phyloP scores from a whole-genome alignment of 2,113 vertebrate species.

The Rhabdomys dilectus region DNA sequence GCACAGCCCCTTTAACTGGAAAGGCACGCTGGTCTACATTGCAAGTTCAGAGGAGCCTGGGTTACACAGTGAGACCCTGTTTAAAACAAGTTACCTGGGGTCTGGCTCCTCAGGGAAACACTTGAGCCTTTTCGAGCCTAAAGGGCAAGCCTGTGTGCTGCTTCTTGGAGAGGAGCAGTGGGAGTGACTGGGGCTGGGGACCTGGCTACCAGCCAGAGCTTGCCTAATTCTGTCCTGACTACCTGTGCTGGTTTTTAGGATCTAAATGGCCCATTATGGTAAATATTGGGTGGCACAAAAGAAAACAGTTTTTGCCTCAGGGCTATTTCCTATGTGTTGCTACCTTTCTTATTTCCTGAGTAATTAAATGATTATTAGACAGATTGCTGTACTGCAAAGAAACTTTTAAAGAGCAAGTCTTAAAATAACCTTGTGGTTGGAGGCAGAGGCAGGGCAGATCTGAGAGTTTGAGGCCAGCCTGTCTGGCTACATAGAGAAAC shows the following conservation, averaged over 20 bases:
- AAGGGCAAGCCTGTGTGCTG: rapidly evolving
- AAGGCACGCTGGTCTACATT: neutral
- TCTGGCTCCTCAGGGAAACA: neutral
- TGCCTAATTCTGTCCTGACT: neutral
- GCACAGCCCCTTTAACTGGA: neutral
- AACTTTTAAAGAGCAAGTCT: neutral
- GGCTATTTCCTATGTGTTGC: neutral
- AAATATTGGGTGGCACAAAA: neutral
- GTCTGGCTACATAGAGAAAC: too few relatives aligned
- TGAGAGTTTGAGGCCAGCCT: too few relatives aligned
- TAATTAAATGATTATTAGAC: neutral
- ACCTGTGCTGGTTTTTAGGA: neutral
- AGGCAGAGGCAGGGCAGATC: too few relatives aligned
- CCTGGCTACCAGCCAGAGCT: neutral
- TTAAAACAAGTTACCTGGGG: neutral
- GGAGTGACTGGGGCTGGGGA: neutral
- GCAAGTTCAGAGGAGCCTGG: neutral
- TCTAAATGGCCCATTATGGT: neutral
- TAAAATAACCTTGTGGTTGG: neutral
- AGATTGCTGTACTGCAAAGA: neutral
- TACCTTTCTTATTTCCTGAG: neutral
- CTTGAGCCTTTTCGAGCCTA: neutral
- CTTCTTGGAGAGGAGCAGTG: neutral
- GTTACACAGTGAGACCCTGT: neutral
- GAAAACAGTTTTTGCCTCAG: neutral